phyloP scores from a whole-genome alignment of 2,888 invertebrate genomes.

The Hyposoter dolosus region DNA sequence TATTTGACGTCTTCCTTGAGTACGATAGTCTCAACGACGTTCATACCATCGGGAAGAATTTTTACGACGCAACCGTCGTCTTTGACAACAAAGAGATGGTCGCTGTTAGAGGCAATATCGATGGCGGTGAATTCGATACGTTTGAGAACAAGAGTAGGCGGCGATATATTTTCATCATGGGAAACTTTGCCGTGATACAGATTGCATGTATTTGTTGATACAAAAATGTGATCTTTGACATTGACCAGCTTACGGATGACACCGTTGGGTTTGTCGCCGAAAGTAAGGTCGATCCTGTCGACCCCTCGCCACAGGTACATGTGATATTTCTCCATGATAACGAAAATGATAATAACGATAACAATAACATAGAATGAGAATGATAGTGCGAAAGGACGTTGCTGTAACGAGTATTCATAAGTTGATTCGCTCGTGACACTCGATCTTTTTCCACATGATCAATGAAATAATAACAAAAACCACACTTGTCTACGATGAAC shows the following conservation, averaged over 20 bases:
- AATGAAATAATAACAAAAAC: constrained; percentile 42
- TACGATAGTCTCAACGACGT: constrained; percentile 87
- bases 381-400: neutral
- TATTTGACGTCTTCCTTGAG: constrained; percentile 88
- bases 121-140: constrained; percentile 86
- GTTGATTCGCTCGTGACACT: constrained; percentile 17
- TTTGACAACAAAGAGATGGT: constrained; percentile 88
- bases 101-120: constrained; percentile 88
- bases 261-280: constrained; percentile 79
- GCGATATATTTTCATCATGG: constrained; percentile 76
- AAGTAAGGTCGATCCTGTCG: constrained; percentile 79
- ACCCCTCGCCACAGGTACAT: constrained; percentile 82
- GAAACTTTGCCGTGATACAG: constrained; percentile 84
- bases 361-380: constrained; percentile 20
- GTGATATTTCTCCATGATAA: constrained; percentile 75
- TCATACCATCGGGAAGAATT: constrained; percentile 86
- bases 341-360: constrained; percentile 44
- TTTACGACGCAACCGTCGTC: constrained; percentile 88
- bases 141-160: constrained; percentile 85
- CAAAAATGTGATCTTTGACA: constrained; percentile 84
- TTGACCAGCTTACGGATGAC: constrained; percentile 84
- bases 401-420: constrained; percentile 18
- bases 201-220: constrained; percentile 83
- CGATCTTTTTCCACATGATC: constrained; percentile 42
- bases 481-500: constrained; percentile 40